A percentile compares a stretch with the other conserved stretches of the same genome.
phyloP scores from a whole-genome alignment of 1,140 invertebrate genomes.

The Hermetia illucens region DNA sequence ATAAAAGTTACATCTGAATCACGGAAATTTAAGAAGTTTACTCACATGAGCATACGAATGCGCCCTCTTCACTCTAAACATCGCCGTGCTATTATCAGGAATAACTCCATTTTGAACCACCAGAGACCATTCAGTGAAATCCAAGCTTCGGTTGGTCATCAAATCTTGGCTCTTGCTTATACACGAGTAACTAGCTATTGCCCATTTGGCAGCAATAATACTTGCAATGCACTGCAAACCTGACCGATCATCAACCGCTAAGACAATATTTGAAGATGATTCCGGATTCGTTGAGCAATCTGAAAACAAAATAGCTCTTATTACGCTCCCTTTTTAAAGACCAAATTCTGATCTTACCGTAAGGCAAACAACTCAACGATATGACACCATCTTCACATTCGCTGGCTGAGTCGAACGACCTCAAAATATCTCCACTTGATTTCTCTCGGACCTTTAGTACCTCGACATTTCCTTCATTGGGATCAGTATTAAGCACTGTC shows the following conservation, averaged over 20 bases:
- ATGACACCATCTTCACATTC: conserved; percentile 32
- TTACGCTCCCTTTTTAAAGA: background rate
- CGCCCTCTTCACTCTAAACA: too few relatives aligned
- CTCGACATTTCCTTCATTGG: conserved; percentile 2
- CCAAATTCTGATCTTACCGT: conserved; percentile 26
- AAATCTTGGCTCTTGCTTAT: conserved; percentile 13
- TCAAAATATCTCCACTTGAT: too few relatives aligned
- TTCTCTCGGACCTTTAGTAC: conserved; percentile 23
- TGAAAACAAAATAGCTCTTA: conserved; percentile 11
- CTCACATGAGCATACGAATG: too few relatives aligned
- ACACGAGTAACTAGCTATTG: conserved; percentile 41
- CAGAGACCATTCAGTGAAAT: too few relatives aligned
- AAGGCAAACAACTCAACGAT: conserved; percentile 39
- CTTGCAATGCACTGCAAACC: conserved; percentile 40
- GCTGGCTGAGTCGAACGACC: conserved; percentile 28
- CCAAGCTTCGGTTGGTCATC: too few relatives aligned
- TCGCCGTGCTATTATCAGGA: too few relatives aligned
- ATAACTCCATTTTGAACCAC: too few relatives aligned
- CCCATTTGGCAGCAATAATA: conserved; percentile 39
- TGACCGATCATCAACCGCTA: conserved; percentile 35
- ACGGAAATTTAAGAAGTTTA: too few relatives aligned
- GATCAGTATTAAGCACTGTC: conserved; percentile 13
- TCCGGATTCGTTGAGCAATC: conserved; percentile 33
- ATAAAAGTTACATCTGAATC: too few relatives aligned
- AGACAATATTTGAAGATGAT: conserved; percentile 26